These are phyloP conservation scores for Eristalis tenax DNA, from an alignment of 2,888 invertebrate genomes.

Conservation along the genomic window DNA sequence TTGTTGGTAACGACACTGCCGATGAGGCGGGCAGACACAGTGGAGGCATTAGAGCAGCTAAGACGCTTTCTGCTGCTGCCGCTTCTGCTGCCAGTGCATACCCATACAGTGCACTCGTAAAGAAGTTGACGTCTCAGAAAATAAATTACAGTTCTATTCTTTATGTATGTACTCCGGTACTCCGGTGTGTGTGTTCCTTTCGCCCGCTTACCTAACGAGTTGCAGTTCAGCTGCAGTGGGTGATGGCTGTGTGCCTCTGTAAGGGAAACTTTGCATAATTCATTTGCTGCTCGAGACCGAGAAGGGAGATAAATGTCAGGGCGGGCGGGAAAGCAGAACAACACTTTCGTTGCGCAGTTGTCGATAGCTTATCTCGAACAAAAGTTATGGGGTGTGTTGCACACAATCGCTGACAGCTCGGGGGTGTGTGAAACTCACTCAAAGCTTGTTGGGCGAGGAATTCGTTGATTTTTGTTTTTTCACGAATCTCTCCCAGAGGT, in stretches of 20 bases:
- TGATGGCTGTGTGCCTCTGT: conserved; percentile 22
- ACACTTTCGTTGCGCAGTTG: conserved; percentile 67
- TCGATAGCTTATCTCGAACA: conserved; percentile 69
- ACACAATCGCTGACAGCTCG: conserved; percentile 68
- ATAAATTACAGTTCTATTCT: conserved; percentile 65
- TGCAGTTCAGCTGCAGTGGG: conserved; percentile 25
- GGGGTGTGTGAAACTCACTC: conserved; percentile 58
- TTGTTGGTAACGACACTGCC: conserved; percentile 40
- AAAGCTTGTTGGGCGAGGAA: conserved; percentile 7
- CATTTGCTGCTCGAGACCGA: conserved; percentile 31
- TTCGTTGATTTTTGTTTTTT: not conserved
- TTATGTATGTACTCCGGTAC: not conserved
- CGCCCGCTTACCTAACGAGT: conserved; percentile 59
- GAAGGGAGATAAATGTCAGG: not conserved
- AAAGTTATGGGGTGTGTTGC: conserved; percentile 67
- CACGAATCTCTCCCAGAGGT: not conserved
- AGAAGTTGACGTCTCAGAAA: conserved; percentile 71
- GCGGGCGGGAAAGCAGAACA: conserved; percentile 20
- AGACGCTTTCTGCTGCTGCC: conserved; percentile 59
- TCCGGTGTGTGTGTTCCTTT: conserved; percentile 13
- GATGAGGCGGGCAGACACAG: conserved; percentile 57
- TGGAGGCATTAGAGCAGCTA: conserved; percentile 66
- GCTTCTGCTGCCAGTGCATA: conserved; percentile 37
- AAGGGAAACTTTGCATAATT: conserved; percentile 66
- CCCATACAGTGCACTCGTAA: conserved; percentile 61